Conservation (phyloP, 1,140 invertebrate species). For the Holcopasites calliopsidis region DNA sequence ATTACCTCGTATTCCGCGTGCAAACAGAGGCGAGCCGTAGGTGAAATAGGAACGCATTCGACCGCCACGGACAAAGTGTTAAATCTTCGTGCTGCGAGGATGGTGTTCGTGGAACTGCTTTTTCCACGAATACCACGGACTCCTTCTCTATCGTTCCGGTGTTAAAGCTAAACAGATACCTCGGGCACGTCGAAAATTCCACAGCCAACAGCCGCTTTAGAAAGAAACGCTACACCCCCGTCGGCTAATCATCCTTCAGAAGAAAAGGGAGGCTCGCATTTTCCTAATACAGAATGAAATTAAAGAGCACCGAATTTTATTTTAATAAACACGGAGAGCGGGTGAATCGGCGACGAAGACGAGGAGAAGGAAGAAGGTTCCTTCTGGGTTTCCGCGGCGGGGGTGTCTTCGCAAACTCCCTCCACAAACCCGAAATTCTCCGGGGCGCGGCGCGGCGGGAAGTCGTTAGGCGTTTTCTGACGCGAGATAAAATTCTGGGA, state of each 20-base stretch:
- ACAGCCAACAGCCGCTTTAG: neutral
- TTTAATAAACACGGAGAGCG: no score
- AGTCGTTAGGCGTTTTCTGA: constrained; percentile 76
- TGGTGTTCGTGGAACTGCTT: neutral
- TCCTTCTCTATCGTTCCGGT: neutral
- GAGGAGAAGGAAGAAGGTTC: constrained; percentile 38
- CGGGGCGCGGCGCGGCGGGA: constrained; percentile 69
- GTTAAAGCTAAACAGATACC: no score
- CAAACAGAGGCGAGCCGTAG: constrained; percentile 23
- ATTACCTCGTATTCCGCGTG: constrained; percentile 29
- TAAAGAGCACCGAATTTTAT: no score
- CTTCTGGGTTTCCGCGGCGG: neutral
- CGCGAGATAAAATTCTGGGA: constrained; percentile 78
- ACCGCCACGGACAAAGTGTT: constrained; percentile 3
- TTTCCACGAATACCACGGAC: neutral
- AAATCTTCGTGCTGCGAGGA: constrained; percentile 32
- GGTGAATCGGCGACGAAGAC: neutral
- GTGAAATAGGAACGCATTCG: constrained; percentile 21
- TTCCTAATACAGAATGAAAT: no score
- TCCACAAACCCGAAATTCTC: constrained; percentile 62
- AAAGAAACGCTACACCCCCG: no score
- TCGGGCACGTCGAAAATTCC: neutral
- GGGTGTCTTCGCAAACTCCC: constrained; percentile 37
- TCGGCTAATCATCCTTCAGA: no score
- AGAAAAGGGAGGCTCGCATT: no score